Percentiles rank a stretch among this genome's conserved stretches.
phyloP scores from a whole-genome alignment of 2,797 vertebrate genomes.

The Echiichthys vipera region DNA sequence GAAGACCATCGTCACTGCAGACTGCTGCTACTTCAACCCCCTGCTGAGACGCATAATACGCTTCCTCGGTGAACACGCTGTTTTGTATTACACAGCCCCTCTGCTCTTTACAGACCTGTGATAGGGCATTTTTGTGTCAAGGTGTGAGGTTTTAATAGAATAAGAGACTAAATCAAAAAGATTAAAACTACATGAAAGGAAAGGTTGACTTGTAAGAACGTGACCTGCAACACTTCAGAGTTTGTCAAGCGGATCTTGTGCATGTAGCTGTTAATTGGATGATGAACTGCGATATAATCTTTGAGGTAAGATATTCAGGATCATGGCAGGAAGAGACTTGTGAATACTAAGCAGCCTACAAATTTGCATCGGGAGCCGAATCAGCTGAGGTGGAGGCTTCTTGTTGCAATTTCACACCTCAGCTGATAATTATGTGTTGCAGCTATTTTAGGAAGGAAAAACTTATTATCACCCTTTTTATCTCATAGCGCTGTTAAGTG shows the following conservation, averaged over 20 bases:
- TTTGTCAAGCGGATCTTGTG: background rate
- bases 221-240: slow-evolving; percentile 16
- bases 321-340: slow-evolving; percentile 34
- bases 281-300: slow-evolving; percentile 42
- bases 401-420: slow-evolving; percentile 61
- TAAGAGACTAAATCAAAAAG: background rate
- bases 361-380: slow-evolving; percentile 57
- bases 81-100: background rate
- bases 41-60: slow-evolving; percentile 88
- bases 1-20: slow-evolving; percentile 89
- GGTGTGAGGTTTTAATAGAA: background rate
- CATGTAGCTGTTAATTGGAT: slow-evolving; percentile 52
- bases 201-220: slow-evolving; percentile 17
- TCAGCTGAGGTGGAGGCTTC: slow-evolving; percentile 41
- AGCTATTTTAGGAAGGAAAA: slow-evolving; percentile 52
- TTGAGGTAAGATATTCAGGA: slow-evolving; percentile 26
- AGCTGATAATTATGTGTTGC: slow-evolving; percentile 63
- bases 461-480: slow-evolving; percentile 30
- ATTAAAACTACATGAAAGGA: slow-evolving; percentile 15
- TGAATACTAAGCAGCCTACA: slow-evolving; percentile 57
- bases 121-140: background rate
- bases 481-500: background rate
- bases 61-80: slow-evolving; percentile 84
- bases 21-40: slow-evolving; percentile 92
- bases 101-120: background rate